A percentile compares a stretch with the other conserved stretches of the same genome.
These are phyloP conservation scores for Volucella inflata DNA, from an alignment of 2,888 invertebrate species.

Conservation along the genomic window DNA sequence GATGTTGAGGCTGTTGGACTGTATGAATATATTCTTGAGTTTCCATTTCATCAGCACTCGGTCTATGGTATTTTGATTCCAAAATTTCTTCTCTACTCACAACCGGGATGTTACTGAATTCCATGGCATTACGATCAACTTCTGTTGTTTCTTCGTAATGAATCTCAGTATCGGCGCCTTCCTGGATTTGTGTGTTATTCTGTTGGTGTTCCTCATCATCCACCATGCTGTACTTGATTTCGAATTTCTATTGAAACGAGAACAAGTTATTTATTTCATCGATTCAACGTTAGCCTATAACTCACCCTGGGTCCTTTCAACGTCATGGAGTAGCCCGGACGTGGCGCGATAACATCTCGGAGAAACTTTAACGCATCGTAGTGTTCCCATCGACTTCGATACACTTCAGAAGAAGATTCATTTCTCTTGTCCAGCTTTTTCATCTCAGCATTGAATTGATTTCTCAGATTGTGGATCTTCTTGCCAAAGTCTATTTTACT, in stretches of 20 bases:
- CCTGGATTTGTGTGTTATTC: slow-evolving; percentile 23
- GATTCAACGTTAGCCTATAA: not conserved
- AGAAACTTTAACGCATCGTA: slow-evolving; percentile 82
- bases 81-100: slow-evolving; percentile 66
- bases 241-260: slow-evolving; percentile 56
- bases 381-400: slow-evolving; percentile 82
- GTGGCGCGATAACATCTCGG: slow-evolving; percentile 80
- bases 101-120: slow-evolving; percentile 47
- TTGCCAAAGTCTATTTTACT: slow-evolving; percentile 81
- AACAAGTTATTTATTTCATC: not conserved
- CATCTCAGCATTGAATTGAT: slow-evolving; percentile 83
- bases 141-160: slow-evolving; percentile 54
- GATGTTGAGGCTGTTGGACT: slow-evolving; percentile 27
- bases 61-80: slow-evolving; percentile 76
- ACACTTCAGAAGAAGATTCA: slow-evolving; percentile 71
- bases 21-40: slow-evolving; percentile 56
- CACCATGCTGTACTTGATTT: slow-evolving; percentile 64
- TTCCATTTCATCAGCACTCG: slow-evolving; percentile 52
- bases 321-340: slow-evolving; percentile 77
- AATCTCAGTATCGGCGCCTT: slow-evolving; percentile 34
- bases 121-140: slow-evolving; percentile 25
- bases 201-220: slow-evolving; percentile 55
- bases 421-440: slow-evolving; percentile 81
- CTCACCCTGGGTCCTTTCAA: slow-evolving; percentile 51
- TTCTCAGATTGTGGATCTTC: slow-evolving; percentile 82